Percentiles rank a stretch among this genome's conserved stretches.
Conservation (phyloP, 1,140 invertebrate genomes). For the Sycophila sp. region DNA sequence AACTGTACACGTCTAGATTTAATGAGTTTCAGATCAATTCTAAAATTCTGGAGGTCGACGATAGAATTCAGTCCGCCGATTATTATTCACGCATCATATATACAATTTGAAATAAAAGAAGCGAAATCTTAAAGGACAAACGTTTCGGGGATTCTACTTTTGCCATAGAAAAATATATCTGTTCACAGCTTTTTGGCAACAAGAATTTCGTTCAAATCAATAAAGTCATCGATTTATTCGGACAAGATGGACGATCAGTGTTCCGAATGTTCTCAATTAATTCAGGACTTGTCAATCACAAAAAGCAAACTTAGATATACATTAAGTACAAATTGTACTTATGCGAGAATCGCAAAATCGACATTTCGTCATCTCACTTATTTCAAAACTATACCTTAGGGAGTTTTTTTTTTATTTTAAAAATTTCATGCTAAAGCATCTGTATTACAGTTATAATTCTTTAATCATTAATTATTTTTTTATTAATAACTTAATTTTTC, state of each 20-base stretch:
- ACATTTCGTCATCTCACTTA: background rate
- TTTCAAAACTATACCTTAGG: background rate
- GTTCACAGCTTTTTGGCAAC: background rate
- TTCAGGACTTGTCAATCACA: constrained; percentile 9
- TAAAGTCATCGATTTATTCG: too few relatives aligned
- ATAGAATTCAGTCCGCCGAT: background rate
- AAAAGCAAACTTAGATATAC: background rate
- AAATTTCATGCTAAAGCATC: constrained; percentile 23
- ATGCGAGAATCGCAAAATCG: constrained; percentile 2
- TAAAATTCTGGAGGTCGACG: too few relatives aligned
- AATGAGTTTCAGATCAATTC: constrained; percentile 1
- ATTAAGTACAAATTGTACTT: constrained; percentile 25
- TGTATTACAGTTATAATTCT: background rate
- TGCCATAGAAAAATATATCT: constrained; percentile 1
- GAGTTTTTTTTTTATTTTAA: constrained; percentile 2
- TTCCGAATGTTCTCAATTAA: background rate
- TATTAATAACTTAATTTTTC: constrained; percentile 17
- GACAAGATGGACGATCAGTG: too few relatives aligned
- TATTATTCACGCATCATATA: background rate
- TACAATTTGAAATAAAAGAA: constrained; percentile 1
- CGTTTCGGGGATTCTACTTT: background rate
- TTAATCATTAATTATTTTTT: constrained; percentile 6
- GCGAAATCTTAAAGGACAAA: background rate
- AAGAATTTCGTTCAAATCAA: constrained; percentile 2
- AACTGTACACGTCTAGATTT: background rate